Conservation (phyloP, 2,113 vertebrate genomes). For the Gymnocephalus cernua region DNA sequence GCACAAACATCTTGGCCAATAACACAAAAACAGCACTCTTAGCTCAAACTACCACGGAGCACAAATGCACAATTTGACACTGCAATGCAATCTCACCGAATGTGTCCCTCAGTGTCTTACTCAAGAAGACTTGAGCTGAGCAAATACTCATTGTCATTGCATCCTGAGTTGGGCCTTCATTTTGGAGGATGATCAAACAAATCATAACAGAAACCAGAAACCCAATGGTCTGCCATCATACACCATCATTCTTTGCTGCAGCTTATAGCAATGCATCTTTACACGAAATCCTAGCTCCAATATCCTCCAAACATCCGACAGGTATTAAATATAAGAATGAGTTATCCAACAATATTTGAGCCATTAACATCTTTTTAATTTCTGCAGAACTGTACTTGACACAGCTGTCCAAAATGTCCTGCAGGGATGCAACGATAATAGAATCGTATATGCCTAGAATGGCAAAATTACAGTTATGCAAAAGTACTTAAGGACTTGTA, state of each 20-base stretch:
- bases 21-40: neutral
- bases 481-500: neutral
- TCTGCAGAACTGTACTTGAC: neutral
- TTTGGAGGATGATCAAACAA: constrained; percentile 5
- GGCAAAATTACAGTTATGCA: neutral
- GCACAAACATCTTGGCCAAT: neutral
- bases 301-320: too few species aligned
- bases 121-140: neutral
- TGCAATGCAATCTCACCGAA: neutral
- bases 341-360: neutral
- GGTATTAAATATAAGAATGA: neutral
- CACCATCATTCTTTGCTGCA: neutral
- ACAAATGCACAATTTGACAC: neutral
- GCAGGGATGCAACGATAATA: neutral
- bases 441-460: neutral
- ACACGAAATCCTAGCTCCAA: neutral
- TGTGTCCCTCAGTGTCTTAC: neutral
- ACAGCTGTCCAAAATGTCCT: neutral
- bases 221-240: neutral
- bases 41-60: neutral
- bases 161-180: neutral
- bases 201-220: neutral
- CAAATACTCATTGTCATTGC: neutral
- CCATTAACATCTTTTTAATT: neutral
- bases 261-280: neutral